phyloP scores from a whole-genome alignment of 53 echinoderm and acorn worm genomes.

The Actinopyga echinites region DNA sequence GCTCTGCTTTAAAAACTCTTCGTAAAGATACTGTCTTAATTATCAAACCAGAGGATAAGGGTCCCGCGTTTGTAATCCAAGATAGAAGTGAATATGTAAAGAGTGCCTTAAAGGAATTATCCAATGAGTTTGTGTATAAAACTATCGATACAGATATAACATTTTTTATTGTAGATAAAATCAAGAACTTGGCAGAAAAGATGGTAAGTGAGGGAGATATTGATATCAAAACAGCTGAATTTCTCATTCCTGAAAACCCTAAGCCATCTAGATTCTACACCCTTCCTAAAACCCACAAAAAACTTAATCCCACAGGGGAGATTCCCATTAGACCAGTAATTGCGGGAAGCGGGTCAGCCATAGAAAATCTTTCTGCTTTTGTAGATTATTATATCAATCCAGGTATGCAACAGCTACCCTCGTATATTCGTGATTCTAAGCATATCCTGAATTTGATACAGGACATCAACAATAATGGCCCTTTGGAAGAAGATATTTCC shows the following conservation, averaged over 20 bases:
- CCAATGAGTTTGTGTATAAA: background rate
- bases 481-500: no score
- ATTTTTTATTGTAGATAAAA: background rate
- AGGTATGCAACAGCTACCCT: no score
- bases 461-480: background rate
- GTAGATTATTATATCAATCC: no score
- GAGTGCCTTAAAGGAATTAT: constrained; percentile 13
- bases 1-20: background rate
- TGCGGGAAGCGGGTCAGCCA: background rate
- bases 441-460: background rate
- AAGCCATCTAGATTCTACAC: no score
- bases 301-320: background rate
- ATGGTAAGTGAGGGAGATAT: constrained; percentile 21
- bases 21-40: background rate
- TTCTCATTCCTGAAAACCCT: no score
- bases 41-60: constrained; percentile 5
- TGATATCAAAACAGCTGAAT: constrained; percentile 6
- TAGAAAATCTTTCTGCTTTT: background rate
- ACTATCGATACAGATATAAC: background rate
- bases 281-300: no score
- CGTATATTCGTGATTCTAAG: background rate
- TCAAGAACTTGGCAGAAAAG: background rate
- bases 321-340: constrained; percentile 8
- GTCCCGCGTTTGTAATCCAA: constrained; percentile 1
- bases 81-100: background rate